Evolutionary conservation across 2,113 vertebrate genomes (phyloP).

Genomic region (Mungos mungo): DNA sequence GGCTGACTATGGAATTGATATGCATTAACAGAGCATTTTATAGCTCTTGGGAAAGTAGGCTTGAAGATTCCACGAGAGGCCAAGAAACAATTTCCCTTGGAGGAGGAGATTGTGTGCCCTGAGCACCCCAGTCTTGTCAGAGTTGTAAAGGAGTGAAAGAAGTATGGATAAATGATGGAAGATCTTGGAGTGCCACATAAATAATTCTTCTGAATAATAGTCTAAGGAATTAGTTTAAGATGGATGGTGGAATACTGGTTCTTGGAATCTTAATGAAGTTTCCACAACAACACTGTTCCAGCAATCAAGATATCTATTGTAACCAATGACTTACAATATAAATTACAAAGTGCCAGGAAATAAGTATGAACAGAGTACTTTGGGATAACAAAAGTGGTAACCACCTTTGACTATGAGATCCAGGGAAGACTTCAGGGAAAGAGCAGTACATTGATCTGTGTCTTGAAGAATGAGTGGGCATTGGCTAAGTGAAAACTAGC

Average conservation of each 20-base stretch:
- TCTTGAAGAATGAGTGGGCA: neutral
- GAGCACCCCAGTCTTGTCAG: neutral
- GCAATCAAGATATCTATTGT: neutral
- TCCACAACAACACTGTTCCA: neutral
- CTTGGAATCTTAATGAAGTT: neutral
- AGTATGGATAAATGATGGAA: neutral
- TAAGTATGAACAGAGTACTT: neutral
- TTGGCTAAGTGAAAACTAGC: neutral
- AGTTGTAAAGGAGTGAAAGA: neutral
- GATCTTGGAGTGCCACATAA: neutral
- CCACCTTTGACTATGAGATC: neutral
- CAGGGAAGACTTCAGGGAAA: neutral
- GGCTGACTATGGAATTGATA: neutral
- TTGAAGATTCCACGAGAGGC: neutral
- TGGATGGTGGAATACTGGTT: neutral
- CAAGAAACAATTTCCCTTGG: neutral
- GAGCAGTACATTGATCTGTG: neutral
- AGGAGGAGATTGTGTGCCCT: neutral
- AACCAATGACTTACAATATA: neutral
- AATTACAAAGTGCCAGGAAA: neutral
- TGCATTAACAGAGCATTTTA: neutral
- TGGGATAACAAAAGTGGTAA: neutral
- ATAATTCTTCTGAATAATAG: neutral
- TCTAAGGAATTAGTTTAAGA: neutral
- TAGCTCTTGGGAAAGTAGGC: neutral